These are phyloP conservation scores for Cyanoderma ruficeps DNA, from an alignment of 2,113 vertebrate genomes.

Conservation along the genomic window DNA sequence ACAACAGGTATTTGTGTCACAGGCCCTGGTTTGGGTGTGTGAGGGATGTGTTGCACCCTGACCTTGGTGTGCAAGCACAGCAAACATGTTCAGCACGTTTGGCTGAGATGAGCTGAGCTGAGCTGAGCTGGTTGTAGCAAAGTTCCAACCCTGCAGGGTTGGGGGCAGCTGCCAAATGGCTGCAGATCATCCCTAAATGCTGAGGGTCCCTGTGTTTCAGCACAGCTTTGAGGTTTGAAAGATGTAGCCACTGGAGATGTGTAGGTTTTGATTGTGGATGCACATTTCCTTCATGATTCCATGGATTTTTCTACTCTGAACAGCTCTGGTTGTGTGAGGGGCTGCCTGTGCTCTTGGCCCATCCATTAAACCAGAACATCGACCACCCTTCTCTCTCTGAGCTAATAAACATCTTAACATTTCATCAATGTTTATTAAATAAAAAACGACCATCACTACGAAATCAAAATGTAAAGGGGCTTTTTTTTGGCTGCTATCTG, in stretches of 20 bases:
- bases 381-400: neutral
- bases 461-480: neutral
- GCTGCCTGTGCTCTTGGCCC: neutral
- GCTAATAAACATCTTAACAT: neutral
- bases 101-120: neutral
- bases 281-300: rapidly evolving
- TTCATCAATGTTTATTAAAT: neutral
- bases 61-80: neutral
- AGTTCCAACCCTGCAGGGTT: neutral
- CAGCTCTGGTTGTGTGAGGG: neutral
- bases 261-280: rapidly evolving
- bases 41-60: neutral
- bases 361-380: rapidly evolving
- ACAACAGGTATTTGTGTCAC: rapidly evolving
- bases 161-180: neutral
- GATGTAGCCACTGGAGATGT: rapidly evolving
- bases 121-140: neutral
- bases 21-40: rapidly evolving
- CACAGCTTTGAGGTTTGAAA: neutral
- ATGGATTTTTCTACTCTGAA: rapidly evolving
- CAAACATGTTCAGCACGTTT: neutral
- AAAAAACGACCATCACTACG: rapidly evolving
- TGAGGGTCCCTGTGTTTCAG: rapidly evolving
- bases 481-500: neutral
- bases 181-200: neutral